Conservation (phyloP, 2,113 vertebrate genomes). For the Pristiophorus japonicus region DNA sequence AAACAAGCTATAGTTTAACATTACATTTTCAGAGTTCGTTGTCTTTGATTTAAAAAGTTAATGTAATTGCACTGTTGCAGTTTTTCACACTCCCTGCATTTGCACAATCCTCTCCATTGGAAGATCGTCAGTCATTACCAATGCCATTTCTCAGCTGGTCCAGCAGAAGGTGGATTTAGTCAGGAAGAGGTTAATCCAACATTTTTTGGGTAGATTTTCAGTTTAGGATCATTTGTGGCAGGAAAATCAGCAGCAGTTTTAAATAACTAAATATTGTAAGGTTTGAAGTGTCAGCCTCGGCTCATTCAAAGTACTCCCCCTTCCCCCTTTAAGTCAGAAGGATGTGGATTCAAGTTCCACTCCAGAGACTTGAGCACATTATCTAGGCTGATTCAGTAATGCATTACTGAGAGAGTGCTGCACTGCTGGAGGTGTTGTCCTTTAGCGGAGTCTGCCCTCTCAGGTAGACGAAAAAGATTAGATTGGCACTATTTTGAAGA, state of each 20-base stretch:
- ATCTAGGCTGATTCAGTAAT: not conserved
- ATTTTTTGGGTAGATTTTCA: not conserved
- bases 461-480: not conserved
- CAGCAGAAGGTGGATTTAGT: not conserved
- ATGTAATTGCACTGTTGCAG: not conserved
- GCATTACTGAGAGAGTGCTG: not conserved
- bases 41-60: not conserved
- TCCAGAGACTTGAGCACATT: not conserved
- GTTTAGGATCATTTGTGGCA: not conserved
- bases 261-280: not conserved
- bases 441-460: not conserved
- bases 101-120: not conserved
- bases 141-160: not conserved
- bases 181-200: not conserved
- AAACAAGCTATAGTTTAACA: not conserved
- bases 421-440: not conserved
- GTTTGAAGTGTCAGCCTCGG: not conserved
- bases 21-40: not conserved
- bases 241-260: not conserved
- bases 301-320: not conserved
- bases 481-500: not conserved
- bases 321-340: not conserved
- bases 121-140: not conserved
- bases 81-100: not conserved
- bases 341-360: not conserved